Conservation (phyloP, 1,140 invertebrate species). For the Nymphalis io region DNA sequence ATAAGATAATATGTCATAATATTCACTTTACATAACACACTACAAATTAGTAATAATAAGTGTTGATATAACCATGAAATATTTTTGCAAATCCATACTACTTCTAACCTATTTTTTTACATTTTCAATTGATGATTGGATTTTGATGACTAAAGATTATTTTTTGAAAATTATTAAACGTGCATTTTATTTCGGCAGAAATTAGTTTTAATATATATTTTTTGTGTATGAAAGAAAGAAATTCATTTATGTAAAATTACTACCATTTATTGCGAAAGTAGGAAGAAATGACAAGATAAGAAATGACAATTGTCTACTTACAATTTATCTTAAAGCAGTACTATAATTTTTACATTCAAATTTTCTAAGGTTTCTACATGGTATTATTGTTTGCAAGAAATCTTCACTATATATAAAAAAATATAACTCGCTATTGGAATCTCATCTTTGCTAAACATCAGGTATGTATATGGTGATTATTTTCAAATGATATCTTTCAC, state of each 20-base stretch:
- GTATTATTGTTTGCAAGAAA: slow-evolving; percentile 52
- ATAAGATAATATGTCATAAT: slow-evolving; percentile 67
- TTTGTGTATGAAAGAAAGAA: slow-evolving; percentile 6
- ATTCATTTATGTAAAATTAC: slow-evolving; percentile 31
- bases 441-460: slow-evolving; percentile 65
- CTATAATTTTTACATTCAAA: slow-evolving; percentile 57
- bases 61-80: slow-evolving; percentile 65
- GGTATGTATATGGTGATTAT: slow-evolving; percentile 54
- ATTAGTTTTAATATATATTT: slow-evolving; percentile 1
- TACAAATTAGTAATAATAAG: slow-evolving; percentile 70
- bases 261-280: slow-evolving; percentile 44
- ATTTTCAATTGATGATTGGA: slow-evolving; percentile 47
- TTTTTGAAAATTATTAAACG: slow-evolving; percentile 23
- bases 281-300: slow-evolving; percentile 35
- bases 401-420: slow-evolving; percentile 71
- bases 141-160: slow-evolving; percentile 42
- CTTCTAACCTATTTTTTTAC: slow-evolving; percentile 65
- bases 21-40: slow-evolving; percentile 65
- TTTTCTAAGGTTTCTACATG: slow-evolving; percentile 54
- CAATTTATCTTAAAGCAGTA: slow-evolving; percentile 58
- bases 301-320: slow-evolving; percentile 38
- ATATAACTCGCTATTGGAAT: slow-evolving; percentile 79
- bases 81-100: slow-evolving; percentile 68
- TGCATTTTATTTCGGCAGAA: slow-evolving; percentile 24
- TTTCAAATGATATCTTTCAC: slow-evolving; percentile 66